Base-by-base conservation (phyloP, 1,140 invertebrate species). In the Camponotus floridanus region DNA sequence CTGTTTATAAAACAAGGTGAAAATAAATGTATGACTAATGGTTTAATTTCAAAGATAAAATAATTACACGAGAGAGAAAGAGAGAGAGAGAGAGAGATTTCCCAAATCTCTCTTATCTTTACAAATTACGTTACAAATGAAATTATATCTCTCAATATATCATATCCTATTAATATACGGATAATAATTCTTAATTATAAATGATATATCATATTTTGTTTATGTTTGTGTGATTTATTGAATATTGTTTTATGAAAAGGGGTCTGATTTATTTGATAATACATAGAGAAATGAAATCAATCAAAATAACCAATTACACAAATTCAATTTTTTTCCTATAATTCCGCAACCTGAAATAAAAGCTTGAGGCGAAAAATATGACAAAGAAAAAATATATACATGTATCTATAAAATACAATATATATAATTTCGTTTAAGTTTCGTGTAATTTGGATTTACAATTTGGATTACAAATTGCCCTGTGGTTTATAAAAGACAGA, bases 261-360 rank as follows among this genome's bases (percentile, higher is more conserved):
- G 1, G 26, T 21, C 51, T 33, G 36, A 3, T 68, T 79, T 55
- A 55, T 67, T n/a, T 39, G 4, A 18, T 18, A 48, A 39, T 33
- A 64, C 2, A 26, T 31, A n/a, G 18, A 51, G 15, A 9, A 11
- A 45, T 45, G 39, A 33, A 18, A 13, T 2, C 45, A 39, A n/a
- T 26, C 13, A 45, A 39, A 68, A 68, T 39, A 79, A 39, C 33
- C 64, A 33, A 79, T 79, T 68, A 55, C 45, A 48, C 62, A 67
- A 71, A 79, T 48, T 74, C 61, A 67, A n/a, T 21, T 62, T 39
- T 39, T 39, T 39, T 39, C 26, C 15, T 8, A 15, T 55, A 39
- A 64, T 45, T 48, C 5, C 8, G 1, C 21, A 48, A 55, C 11
- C 9, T 45, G 55, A 67, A 67, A 15, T 64, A 7, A 64, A 62